Evolutionary conservation across 2,113 vertebrate genomes (phyloP), one percentile per base, ranked within the genome.

Genomic region (Aleadryas rufinucha): DNA sequence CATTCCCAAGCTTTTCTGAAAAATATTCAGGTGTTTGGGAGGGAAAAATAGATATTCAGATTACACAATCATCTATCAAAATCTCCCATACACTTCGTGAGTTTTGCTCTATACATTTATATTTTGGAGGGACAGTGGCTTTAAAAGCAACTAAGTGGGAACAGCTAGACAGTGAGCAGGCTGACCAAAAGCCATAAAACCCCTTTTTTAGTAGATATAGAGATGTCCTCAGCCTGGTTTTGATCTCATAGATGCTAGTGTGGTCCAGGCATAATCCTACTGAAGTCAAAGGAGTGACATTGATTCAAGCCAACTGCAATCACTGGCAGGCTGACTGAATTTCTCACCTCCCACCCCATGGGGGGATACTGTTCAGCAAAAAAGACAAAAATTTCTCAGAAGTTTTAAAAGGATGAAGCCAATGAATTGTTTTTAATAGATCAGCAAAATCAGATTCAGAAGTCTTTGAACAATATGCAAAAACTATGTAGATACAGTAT

Each of bases 301-400:
- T 59, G 79, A 93, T 84, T 89, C 87, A 94, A 95, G 61, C 23
- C 71, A 76, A 93, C 84, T 93, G 87, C 68, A 94, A 26, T 84
- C 88, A 37, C 81, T 65, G 59, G 37, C 78, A 91, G 59, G 42
- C 60, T 90, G 66, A 88, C 75, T 74, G 92, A 86, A 93, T 96
- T 96, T 95, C 87, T 86, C 78, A 90, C 75, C 68, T 95, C 92
- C 82, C 71, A 91, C 59, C 54, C 72, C 45, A 72, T 0, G 7
- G 79, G 72, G 54, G 42, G 83, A 61, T 44, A 74, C 30, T 15
- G 13, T 60, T 92, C 85, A 81, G 89, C 42, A 78, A 81, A 60
- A 53, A 64, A 84, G 19, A 16, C 44, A 84, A 72, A 72, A 90
- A 84, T 35, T 59, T 76, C 85, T 87, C 64, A 61, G 21, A 85